Percentiles rank a stretch among this genome's conserved stretches.
These are phyloP conservation scores for Harmothoe impar DNA, from an alignment of 2,888 invertebrate genomes.

Conservation along the genomic window DNA sequence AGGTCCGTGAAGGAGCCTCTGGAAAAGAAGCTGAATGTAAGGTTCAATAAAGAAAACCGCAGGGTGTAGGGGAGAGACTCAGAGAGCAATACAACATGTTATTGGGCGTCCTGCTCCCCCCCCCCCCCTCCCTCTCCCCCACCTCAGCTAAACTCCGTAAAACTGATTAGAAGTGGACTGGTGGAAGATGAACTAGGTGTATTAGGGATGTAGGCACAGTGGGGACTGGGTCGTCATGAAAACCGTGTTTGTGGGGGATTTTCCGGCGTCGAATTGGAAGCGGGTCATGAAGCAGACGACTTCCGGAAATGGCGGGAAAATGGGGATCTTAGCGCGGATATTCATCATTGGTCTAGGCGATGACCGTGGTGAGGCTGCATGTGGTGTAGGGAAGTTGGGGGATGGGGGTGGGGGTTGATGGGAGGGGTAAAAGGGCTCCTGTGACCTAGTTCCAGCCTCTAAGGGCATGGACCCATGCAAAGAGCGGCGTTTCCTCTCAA, in stretches of 20 bases:
- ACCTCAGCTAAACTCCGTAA: neutral
- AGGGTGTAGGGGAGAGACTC: neutral
- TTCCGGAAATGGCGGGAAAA: neutral
- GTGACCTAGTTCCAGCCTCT: slow-evolving; percentile 10
- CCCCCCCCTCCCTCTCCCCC: no score
- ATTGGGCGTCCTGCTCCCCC: neutral
- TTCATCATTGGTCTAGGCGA: neutral
- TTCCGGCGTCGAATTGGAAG: neutral
- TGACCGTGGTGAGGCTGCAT: neutral
- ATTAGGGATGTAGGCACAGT: neutral
- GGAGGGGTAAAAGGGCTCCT: neutral
- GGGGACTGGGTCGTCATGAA: neutral
- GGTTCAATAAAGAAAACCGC: slow-evolving; percentile 34
- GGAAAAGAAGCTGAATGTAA: slow-evolving; percentile 1
- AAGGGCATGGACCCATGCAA: neutral
- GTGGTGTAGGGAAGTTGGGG: neutral
- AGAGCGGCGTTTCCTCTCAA: neutral
- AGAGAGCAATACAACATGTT: neutral
- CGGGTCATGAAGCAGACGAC: neutral
- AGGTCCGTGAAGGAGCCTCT: neutral
- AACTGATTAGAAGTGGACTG: neutral
- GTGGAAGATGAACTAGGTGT: neutral
- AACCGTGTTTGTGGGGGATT: slow-evolving; percentile 15
- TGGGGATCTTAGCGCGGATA: neutral
- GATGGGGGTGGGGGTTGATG: neutral